Conservation (phyloP, 2,888 invertebrate genomes). For the Leucania comma region DNA sequence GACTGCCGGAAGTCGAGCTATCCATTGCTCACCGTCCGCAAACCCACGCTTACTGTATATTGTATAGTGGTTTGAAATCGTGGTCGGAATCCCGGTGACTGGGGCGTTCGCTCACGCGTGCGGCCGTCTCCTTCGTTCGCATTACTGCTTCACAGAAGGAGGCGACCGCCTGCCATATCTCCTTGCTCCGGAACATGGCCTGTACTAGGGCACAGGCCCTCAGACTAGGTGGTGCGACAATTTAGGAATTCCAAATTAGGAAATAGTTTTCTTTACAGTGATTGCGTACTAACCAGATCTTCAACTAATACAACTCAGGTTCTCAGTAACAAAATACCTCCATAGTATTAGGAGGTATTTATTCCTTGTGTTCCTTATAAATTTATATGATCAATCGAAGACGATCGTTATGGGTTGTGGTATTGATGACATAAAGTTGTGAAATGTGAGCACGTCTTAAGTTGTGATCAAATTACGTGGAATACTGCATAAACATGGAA, state of each 20-base stretch:
- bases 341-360: neutral
- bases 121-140: too few species aligned
- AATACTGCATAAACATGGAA: conserved; percentile 7
- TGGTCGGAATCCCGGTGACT: too few species aligned
- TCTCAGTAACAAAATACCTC: neutral
- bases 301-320: neutral
- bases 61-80: too few species aligned
- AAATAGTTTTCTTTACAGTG: neutral
- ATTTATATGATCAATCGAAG: conserved; percentile 24
- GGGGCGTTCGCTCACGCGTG: too few species aligned
- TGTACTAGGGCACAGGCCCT: neutral
- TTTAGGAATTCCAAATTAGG: neutral
- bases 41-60: too few species aligned
- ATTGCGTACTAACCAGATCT: neutral
- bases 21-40: too few species aligned
- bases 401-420: neutral
- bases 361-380: too few species aligned
- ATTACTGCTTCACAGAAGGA: too few species aligned
- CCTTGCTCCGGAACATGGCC: too few species aligned
- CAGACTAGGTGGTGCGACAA: neutral
- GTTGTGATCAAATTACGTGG: conserved; percentile 12
- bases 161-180: too few species aligned
- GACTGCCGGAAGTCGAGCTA: too few species aligned
- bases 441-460: neutral
- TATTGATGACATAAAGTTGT: conserved; percentile 5